Evolutionary conservation across 2,888 invertebrate species (phyloP).

Genomic region (Sicus ferrugineus): DNA sequence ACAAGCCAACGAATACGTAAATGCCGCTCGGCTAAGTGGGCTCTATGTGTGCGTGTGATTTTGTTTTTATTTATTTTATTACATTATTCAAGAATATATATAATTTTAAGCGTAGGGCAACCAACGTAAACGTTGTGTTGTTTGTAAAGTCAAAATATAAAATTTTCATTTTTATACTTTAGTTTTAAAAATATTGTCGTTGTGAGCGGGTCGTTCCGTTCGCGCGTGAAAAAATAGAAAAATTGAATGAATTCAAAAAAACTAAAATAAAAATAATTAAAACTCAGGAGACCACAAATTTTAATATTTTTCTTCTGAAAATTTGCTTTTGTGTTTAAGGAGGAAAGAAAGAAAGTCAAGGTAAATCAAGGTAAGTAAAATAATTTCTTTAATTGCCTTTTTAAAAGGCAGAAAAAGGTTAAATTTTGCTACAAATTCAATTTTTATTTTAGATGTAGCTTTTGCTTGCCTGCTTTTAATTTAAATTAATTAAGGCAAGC

Average conservation of each 20-base stretch:
- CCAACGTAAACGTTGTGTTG: slow-evolving; percentile 32
- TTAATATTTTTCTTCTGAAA: slow-evolving; percentile 19
- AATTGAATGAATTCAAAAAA: slow-evolving; percentile 16
- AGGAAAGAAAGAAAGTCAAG: background rate
- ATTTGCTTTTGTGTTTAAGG: slow-evolving; percentile 15
- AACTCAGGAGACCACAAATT: slow-evolving; percentile 36
- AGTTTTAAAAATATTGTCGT: slow-evolving; percentile 48
- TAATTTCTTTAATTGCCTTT: background rate
- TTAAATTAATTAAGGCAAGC: slow-evolving; percentile 32
- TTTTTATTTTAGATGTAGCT: slow-evolving; percentile 14
- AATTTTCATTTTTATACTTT: slow-evolving; percentile 46
- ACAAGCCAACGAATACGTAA: background rate
- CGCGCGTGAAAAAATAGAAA: slow-evolving; percentile 22
- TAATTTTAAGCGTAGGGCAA: slow-evolving; percentile 39
- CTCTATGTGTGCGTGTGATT: slow-evolving; percentile 27
- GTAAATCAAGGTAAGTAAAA: slow-evolving; percentile 1
- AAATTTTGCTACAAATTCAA: slow-evolving; percentile 9
- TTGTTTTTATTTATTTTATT: slow-evolving; percentile 37
- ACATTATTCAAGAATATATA: slow-evolving; percentile 34
- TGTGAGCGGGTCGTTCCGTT: slow-evolving; percentile 41
- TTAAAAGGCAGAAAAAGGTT: background rate
- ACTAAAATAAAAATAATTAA: slow-evolving; percentile 29
- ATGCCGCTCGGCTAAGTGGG: slow-evolving; percentile 5
- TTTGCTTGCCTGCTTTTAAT: slow-evolving; percentile 25
- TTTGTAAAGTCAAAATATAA: slow-evolving; percentile 40